These are phyloP conservation scores for Halichoeres trimaculatus DNA, from an alignment of 2,113 vertebrate genomes.

Conservation along the genomic window DNA sequence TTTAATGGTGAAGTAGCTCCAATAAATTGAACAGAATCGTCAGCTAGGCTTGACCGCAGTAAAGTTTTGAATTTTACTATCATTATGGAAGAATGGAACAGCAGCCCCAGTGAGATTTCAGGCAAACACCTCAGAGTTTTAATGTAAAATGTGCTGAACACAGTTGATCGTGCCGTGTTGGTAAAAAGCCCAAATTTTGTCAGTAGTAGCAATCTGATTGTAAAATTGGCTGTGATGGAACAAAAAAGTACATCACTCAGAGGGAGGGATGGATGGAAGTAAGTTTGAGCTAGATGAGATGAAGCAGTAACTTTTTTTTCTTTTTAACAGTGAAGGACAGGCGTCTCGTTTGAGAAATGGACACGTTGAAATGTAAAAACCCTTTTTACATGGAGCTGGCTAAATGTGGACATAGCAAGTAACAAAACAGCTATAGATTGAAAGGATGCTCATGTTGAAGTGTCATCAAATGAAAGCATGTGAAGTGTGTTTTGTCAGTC, in stretches of 20 bases:
- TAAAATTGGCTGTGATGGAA: neutral
- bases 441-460: too few relatives aligned
- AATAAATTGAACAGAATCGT: neutral
- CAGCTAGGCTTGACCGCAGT: neutral
- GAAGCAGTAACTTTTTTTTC: neutral
- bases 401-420: neutral
- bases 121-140: too few relatives aligned
- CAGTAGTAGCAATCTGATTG: neutral
- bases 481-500: neutral
- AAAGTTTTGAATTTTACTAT: neutral
- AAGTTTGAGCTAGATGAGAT: neutral
- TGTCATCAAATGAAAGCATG: conserved; percentile 8
- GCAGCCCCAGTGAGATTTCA: neutral
- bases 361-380: neutral
- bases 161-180: neutral
- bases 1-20: neutral
- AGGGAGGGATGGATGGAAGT: neutral
- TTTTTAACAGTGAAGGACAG: neutral
- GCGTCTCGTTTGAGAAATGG: neutral
- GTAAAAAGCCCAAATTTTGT: neutral
- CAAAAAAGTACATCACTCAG: neutral
- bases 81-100: neutral
- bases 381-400: neutral
- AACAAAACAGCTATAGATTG: neutral
- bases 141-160: neutral